These are phyloP conservation scores for Hylaeus volcanicus DNA, from an alignment of 1,140 invertebrate genomes.

Conservation along the genomic window DNA sequence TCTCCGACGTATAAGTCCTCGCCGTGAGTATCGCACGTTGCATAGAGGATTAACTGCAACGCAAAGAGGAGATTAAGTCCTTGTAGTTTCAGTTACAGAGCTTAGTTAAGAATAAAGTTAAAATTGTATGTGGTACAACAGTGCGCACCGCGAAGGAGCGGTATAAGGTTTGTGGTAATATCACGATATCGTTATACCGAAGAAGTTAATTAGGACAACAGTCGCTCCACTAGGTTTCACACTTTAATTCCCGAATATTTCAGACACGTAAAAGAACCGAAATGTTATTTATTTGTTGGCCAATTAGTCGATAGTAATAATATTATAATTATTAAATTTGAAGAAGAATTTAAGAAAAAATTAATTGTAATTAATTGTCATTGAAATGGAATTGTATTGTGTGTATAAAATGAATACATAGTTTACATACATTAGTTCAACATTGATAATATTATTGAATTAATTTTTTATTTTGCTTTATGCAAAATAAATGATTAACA, in stretches of 20 bases:
- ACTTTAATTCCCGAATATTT: not conserved
- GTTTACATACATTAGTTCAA: no score
- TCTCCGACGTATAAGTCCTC: not conserved
- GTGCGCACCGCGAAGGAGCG: no score
- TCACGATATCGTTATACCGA: not conserved
- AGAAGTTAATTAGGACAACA: conserved; percentile 15
- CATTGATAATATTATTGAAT: no score
- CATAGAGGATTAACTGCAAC: not conserved
- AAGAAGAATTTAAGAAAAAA: no score
- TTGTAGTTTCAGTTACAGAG: not conserved
- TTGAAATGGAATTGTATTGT: no score
- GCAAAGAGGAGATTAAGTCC: conserved; percentile 5
- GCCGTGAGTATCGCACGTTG: not conserved
- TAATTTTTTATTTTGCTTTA: no score
- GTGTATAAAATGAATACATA: no score
- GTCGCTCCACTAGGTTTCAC: not conserved
- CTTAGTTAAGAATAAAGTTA: conserved; percentile 14
- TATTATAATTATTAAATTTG: no score
- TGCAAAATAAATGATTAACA: no score
- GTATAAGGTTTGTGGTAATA: conserved; percentile 8
- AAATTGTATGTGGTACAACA: not conserved
- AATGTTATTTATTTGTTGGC: no score
- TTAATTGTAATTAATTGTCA: no score
- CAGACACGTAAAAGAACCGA: not conserved
- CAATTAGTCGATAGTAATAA: no score